phyloP scores from a whole-genome alignment of 1,140 invertebrate species.

The Eulimnadia texana region DNA sequence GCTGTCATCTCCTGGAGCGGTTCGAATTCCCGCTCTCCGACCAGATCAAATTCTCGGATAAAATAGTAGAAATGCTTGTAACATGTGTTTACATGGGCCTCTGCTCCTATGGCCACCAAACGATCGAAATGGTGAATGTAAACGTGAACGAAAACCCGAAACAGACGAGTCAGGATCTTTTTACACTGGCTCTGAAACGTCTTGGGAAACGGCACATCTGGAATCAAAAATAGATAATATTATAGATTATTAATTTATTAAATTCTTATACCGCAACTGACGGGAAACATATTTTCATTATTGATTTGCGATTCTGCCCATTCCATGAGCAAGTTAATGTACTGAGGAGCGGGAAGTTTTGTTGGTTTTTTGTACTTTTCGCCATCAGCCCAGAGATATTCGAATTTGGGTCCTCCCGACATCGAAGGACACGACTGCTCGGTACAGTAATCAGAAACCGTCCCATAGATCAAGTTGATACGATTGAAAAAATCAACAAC shows the following conservation, averaged over 20 bases:
- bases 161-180: constrained; percentile 78
- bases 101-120: constrained; percentile 72
- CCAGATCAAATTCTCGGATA: constrained; percentile 72
- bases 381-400: constrained; percentile 88
- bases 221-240: constrained; percentile 23
- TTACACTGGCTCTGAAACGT: constrained; percentile 63
- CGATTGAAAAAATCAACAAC: constrained; percentile 94
- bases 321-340: constrained; percentile 79
- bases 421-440: constrained; percentile 76
- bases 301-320: constrained; percentile 91
- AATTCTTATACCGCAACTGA: constrained; percentile 48
- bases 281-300: constrained; percentile 72
- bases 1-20: constrained; percentile 63
- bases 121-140: constrained; percentile 94
- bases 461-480: constrained; percentile 86
- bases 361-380: constrained; percentile 77
- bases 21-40: constrained; percentile 74
- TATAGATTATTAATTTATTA: too few relatives aligned
- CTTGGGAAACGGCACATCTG: constrained; percentile 78
- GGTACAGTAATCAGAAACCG: constrained; percentile 75
- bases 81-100: constrained; percentile 90
- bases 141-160: constrained; percentile 87
- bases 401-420: constrained; percentile 75
- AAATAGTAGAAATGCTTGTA: constrained; percentile 97
- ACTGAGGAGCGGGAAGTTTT: constrained; percentile 69